A percentile compares a stretch with the other conserved stretches of the same genome.
Conservation (phyloP, 1,140 invertebrate species). For the Scaptomyza graminum region DNA sequence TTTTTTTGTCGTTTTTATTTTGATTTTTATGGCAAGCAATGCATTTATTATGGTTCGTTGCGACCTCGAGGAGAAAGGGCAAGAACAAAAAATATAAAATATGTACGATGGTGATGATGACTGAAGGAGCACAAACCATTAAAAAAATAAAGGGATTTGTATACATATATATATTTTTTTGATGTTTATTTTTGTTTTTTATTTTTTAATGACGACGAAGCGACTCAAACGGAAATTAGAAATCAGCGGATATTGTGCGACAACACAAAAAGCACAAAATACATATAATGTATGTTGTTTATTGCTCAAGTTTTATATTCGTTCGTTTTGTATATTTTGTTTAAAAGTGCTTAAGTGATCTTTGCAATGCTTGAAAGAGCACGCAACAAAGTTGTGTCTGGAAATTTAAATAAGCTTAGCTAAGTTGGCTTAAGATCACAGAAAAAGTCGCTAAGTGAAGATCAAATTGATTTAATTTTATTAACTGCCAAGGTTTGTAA, state of each 20-base stretch:
- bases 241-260: slow-evolving; percentile 75
- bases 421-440: not conserved
- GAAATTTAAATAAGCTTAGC: not conserved
- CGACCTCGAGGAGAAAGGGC: slow-evolving; percentile 25
- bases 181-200: slow-evolving; percentile 17
- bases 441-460: not conserved
- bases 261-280: slow-evolving; percentile 48
- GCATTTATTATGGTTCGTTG: slow-evolving; percentile 70
- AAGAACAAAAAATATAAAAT: no score
- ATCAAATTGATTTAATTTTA: not conserved
- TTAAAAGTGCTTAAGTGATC: slow-evolving; percentile 4
- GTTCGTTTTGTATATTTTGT: not conserved
- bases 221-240: slow-evolving; percentile 70
- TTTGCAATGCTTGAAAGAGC: slow-evolving; percentile 7
- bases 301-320: slow-evolving; percentile 3
- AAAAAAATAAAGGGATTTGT: slow-evolving; percentile 62
- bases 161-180: not conserved
- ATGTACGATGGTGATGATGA: slow-evolving; percentile 20
- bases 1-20: slow-evolving; percentile 38
- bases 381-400: not conserved
- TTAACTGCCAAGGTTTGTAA: not conserved
- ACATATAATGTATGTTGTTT: slow-evolving; percentile 38
- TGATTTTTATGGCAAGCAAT: slow-evolving; percentile 77
- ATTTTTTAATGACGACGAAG: slow-evolving; percentile 52
- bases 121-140: slow-evolving; percentile 47